A percentile compares a stretch with the other conserved stretches of the same genome.
phyloP scores from a whole-genome alignment of 2,888 invertebrate species.

The Dysmachus trigonus region DNA sequence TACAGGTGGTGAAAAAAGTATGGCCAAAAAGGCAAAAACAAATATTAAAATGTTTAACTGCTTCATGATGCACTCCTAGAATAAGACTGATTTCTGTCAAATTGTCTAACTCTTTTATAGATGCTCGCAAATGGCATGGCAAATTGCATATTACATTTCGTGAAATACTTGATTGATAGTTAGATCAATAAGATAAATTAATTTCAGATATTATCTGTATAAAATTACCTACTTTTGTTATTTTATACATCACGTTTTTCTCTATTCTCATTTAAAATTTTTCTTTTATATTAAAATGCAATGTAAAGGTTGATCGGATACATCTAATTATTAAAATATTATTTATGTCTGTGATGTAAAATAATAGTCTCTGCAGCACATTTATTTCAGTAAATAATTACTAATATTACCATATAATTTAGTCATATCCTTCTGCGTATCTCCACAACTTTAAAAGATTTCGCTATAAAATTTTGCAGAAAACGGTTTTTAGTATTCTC shows the following conservation, averaged over 20 bases:
- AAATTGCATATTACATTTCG: not conserved
- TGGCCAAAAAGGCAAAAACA: not conserved
- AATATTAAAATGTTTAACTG: not conserved
- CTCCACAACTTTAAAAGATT: no score
- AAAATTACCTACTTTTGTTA: not conserved
- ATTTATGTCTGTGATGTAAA: no score
- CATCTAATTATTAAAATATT: no score
- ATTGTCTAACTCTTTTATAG: not conserved
- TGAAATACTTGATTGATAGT: not conserved
- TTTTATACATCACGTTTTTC: not conserved
- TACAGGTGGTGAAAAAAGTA: not conserved
- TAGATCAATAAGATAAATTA: not conserved
- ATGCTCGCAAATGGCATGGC: not conserved
- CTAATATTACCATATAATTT: no score
- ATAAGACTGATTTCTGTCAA: not conserved
- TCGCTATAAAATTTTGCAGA: no score
- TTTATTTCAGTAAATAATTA: no score
- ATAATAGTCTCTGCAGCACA: no score
- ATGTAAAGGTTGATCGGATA: no score
- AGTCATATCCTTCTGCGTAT: no score
- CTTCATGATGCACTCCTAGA: not conserved
- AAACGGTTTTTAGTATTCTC: no score
- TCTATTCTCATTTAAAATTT: not conserved
- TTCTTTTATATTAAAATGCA: not conserved
- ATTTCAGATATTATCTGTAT: no score